Evolutionary conservation across 2,888 invertebrate species (phyloP), one percentile per base, ranked within the genome.

Genomic region (Margaritifera margaritifera): DNA sequence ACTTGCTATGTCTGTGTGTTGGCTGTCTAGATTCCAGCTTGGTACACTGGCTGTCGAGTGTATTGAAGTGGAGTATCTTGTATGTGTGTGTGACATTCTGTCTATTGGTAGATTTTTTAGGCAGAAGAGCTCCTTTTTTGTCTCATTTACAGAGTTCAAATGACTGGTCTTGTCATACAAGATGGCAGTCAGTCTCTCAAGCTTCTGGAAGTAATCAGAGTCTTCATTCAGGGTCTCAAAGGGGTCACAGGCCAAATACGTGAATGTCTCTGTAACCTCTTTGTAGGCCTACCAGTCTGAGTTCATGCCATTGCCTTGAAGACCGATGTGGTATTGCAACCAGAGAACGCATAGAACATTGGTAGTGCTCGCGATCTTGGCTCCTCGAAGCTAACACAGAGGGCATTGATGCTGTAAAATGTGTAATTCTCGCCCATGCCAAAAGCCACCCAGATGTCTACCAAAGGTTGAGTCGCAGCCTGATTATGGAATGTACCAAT

Each of bases 401-500:
- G 55, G 63, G 54, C 1, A 52, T 63, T 63, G 24, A 54, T 63
- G 24, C 25, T 63, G 54, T 63, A 50, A 63, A 19, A 22, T 52
- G 52, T 63, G 53, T 63, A 63, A 53, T 63, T 22, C 63, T 63
- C 52, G 5, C 63, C 63, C n/a, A 27, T 62, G n/a, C 63, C 54
- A 63, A 63, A 63, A 20, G 50, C 63, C 27, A 63, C 63, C 63
- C 63, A 54, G 22, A 54, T 18, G 27, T 42, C 52, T 50, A n/a
- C 15, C n/a, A 31, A 31, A 31, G 8, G 8, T 31, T 31, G 31
- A 31, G 31, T 31, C 8, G 8, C 31, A 31, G 6, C 31, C 31
- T 8, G 31, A 31, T 31, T 31, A 31, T 6, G 31, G 31, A 1
- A 31, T 31, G 42, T 15, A 42, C 11, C 42, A 42, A 42, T 2